Evolutionary conservation across 2,888 invertebrate genomes (phyloP), one percentile per base, ranked within the genome.

Genomic region (Halictus quadricinctus): DNA sequence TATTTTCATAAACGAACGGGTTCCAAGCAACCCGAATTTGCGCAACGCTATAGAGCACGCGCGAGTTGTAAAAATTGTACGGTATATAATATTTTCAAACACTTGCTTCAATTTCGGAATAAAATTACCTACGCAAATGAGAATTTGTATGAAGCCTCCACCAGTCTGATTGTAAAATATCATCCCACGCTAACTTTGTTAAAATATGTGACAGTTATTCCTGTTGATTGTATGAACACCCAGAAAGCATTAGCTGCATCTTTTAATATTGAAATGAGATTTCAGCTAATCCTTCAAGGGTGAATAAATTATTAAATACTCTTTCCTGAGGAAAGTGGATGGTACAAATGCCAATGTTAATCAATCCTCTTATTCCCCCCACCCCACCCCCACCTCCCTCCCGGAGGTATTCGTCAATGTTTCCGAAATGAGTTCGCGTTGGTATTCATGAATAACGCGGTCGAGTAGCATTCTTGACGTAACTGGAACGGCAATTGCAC

Each of bases 401-500:
- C 79, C 74, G 79, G 74, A 72, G 83, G 88, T 88, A 88, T 88
- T 88, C 85, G 80, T 83, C 88, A 76, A 83, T 80, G 83, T 82
- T 86, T 80, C 79, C 83, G 85, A 88, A 91, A 90, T 90, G 86
- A 91, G 88, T 81, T 82, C 83, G 77, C 86, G 82, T 76, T 83
- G 82, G 86, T 86, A 89, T 90, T 88, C 85, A 81, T 81, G 88
- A 88, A 88, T 90, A 84, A 89, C 83, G 81, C 79, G 79, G 87
- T 82, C 86, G 80, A 84, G 89, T 84, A 87, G 84, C 85, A 87
- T 88, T 88, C 86, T 83, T 85, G 88, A 88, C 88, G 81, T 85
- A 88, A 88, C 85, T 88, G 85, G 88, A 83, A 70, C 88, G 87
- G 83, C 86, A 91, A 88, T 87, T 87, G 87, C 89, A 80, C 78